phyloP scores from a whole-genome alignment of 2,113 vertebrate species.

The Peromyscus leucopus region DNA sequence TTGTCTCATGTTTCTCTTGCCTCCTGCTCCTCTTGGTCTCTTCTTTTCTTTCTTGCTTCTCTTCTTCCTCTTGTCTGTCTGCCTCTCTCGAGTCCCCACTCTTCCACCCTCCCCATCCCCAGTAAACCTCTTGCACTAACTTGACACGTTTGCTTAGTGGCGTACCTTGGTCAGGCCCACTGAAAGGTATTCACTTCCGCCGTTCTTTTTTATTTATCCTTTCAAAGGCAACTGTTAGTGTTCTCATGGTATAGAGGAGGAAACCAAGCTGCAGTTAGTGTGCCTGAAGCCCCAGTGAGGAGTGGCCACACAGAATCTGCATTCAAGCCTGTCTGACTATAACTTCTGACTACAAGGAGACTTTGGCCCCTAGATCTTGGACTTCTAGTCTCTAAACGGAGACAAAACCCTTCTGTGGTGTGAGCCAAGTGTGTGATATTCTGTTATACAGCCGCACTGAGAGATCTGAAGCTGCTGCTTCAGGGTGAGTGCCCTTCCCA shows the following conservation, averaged over 20 bases:
- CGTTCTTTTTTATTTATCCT: no score
- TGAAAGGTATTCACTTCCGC: no score
- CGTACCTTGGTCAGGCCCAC: no score
- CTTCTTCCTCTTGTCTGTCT: no score
- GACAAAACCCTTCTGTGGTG: not conserved
- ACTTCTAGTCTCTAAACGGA: not conserved
- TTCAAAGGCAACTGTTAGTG: not conserved
- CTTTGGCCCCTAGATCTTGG: not conserved
- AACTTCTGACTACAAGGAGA: not conserved
- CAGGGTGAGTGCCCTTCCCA: no score
- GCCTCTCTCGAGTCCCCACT: no score
- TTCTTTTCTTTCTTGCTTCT: no score
- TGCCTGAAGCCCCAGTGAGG: not conserved
- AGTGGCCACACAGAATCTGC: not conserved
- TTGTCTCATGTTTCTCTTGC: no score
- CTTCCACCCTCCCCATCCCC: no score
- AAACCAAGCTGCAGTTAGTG: not conserved
- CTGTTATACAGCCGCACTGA: not conserved
- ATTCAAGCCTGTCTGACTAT: not conserved
- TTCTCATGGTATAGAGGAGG: not conserved
- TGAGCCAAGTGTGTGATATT: not conserved
- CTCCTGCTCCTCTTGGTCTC: no score
- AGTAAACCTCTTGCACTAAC: no score
- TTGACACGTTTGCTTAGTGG: no score
- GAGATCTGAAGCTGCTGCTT: not conserved